A percentile compares a stretch with the other conserved stretches of the same genome.
Conservation (phyloP, 2,888 invertebrate genomes). For the Agonopterix alstromeriana region DNA sequence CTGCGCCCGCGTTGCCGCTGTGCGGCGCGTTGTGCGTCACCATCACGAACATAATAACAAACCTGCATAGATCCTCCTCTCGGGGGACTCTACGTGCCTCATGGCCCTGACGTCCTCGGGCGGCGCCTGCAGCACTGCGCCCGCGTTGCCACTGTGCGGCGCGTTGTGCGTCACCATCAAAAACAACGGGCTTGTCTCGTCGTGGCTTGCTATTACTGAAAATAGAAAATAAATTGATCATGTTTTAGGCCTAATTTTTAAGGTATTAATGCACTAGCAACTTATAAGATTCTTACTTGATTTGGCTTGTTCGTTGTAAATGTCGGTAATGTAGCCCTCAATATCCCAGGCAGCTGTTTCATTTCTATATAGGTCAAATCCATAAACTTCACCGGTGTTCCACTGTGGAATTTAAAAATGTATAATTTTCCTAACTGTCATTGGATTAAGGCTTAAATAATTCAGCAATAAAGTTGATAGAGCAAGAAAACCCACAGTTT, state of each 20-base stretch:
- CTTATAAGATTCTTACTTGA: slow-evolving; percentile 39
- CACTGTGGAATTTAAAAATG: slow-evolving; percentile 24
- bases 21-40: slow-evolving; percentile 89
- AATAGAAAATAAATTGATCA: neutral
- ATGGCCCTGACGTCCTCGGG: slow-evolving; percentile 81
- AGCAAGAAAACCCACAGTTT: slow-evolving; percentile 15
- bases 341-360: slow-evolving; percentile 71
- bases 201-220: slow-evolving; percentile 77
- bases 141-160: slow-evolving; percentile 85
- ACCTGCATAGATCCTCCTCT: slow-evolving; percentile 86
- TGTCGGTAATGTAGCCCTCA: slow-evolving; percentile 82
- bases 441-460: neutral
- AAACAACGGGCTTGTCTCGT: slow-evolving; percentile 81
- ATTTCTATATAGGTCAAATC: slow-evolving; percentile 72
- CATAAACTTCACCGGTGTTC: slow-evolving; percentile 42
- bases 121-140: slow-evolving; percentile 84
- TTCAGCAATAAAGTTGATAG: neutral
- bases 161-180: slow-evolving; percentile 88
- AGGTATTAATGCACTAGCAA: too few species aligned
- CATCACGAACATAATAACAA: slow-evolving; percentile 80
- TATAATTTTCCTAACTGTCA: too few species aligned
- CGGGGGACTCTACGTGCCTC: slow-evolving; percentile 80
- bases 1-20: slow-evolving; percentile 81
- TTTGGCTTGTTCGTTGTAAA: slow-evolving; percentile 81
- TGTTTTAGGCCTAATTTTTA: too few species aligned